A percentile compares a stretch with the other conserved stretches of the same genome.
Evolutionary conservation across 2,113 vertebrate species (phyloP).

Genomic region (Cyprinodon brontotheroides): DNA sequence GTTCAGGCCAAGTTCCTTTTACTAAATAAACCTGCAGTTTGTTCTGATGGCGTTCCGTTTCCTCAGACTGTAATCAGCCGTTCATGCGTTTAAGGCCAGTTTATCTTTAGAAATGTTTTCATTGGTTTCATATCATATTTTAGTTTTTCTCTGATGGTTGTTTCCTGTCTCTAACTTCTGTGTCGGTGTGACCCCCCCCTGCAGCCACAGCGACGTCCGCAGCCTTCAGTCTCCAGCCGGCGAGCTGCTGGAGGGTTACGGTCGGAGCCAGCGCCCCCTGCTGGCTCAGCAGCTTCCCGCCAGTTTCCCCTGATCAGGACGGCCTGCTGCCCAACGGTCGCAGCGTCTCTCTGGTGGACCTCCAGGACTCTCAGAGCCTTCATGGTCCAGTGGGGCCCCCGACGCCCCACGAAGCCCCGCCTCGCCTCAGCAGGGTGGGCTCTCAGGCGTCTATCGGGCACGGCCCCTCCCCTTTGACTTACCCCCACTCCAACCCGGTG

Average conservation of each 20-base stretch:
- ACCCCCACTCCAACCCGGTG: conserved; percentile 45
- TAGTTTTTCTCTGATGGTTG: too few species aligned
- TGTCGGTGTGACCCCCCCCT: conserved; percentile 6
- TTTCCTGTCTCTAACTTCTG: not conserved
- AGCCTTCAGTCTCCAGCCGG: conserved; percentile 83
- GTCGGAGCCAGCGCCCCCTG: conserved; percentile 81
- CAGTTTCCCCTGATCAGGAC: conserved; percentile 85
- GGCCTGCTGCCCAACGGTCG: conserved; percentile 83
- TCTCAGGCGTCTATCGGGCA: conserved; percentile 87
- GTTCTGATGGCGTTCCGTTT: too few species aligned
- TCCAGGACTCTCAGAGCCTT: conserved; percentile 83
- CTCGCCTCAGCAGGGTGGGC: conserved; percentile 79
- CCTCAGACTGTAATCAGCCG: too few species aligned
- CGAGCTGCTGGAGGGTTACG: conserved; percentile 80
- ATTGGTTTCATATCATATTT: too few species aligned
- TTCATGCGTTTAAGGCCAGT: too few species aligned
- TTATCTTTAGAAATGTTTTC: too few species aligned
- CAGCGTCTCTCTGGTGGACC: conserved; percentile 94
- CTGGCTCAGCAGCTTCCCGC: conserved; percentile 84
- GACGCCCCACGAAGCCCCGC: conserved; percentile 80
- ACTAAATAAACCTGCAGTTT: too few species aligned
- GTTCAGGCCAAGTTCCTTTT: too few species aligned
- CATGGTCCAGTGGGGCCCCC: conserved; percentile 64
- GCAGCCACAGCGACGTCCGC: conserved; percentile 80
- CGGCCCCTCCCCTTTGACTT: conserved; percentile 5